Base-by-base conservation (phyloP, 2,888 invertebrate species). In the Thera britannica region DNA sequence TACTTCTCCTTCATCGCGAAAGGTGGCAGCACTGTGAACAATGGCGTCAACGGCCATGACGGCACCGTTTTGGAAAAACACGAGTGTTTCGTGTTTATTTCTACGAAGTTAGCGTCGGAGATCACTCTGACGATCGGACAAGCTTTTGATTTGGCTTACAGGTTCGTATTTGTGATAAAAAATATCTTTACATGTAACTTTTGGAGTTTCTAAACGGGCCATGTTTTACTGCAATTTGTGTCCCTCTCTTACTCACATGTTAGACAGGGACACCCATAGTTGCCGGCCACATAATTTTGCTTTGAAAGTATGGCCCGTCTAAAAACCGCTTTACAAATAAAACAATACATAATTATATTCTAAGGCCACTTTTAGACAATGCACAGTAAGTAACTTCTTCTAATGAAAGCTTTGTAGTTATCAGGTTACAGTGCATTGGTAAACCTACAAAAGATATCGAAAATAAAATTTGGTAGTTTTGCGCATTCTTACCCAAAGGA, bases 101-200 rank as follows among this genome's bases (percentile, higher is more conserved):
- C 98, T 72, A 99, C 99, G 79, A 99, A 99, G 93, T 93, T 99
- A 83, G 99, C 99, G 1, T 99, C 99, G 80, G 99, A 99, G 86
- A 99, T 99, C 72, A 99, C 99, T 54, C 93, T 99, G 72, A 99
- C 99, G 9, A 99, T 99, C 78, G 99, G 99, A 8, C 99, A 99
- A 90, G 99, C 99, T 0, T 99, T 99, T 89, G 99, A 99, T 93
- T 94, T 99, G 83, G 99, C 99, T 44, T 99, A 99, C 94, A 97
- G 96, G 95, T 70, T 38, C 4, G 59, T 59, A 54, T 46, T 46
- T 46, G 1, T 2, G 7, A 8, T 7, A 44, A 44, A 44, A 7
- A 44, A 44, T 46, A 41, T 7, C 41, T 5, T 38, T 38, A 38
- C 6, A 5, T 41, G 7, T 41, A 23, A 1, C 23, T 41, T 41